Evolutionary conservation across 2,888 invertebrate species (phyloP).

Genomic region (Drosophila anceps): DNA sequence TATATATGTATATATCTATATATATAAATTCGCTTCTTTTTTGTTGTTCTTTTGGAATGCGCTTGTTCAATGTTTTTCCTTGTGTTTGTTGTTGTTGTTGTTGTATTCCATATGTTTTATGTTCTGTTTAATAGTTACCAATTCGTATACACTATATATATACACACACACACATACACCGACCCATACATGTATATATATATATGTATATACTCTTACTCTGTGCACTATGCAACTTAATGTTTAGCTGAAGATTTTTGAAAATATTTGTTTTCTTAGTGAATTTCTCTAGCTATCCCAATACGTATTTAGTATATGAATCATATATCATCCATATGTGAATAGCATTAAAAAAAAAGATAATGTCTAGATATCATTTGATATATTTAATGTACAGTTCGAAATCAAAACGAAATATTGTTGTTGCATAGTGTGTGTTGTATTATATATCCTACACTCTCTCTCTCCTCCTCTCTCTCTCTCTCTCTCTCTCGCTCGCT

Average conservation of each 20-base stretch:
- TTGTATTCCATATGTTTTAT: conserved; percentile 12
- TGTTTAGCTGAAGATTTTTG: neutral
- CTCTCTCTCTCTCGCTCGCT: neutral
- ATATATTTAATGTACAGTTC: neutral
- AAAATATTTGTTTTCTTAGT: neutral
- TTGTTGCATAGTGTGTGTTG: conserved; percentile 19
- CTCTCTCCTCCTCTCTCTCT: neutral
- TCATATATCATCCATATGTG: neutral
- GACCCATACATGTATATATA: neutral
- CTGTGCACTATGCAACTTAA: conserved; percentile 13
- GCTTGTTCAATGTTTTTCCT: conserved; percentile 8
- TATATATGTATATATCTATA: conserved; percentile 2
- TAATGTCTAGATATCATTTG: neutral
- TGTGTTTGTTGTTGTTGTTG: conserved; percentile 1
- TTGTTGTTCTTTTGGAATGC: conserved; percentile 22
- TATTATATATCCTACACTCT: conserved; percentile 6
- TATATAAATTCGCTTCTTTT: neutral
- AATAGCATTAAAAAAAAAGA: neutral
- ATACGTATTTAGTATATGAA: neutral
- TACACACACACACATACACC: conserved; percentile 2
- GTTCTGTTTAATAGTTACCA: conserved; percentile 19
- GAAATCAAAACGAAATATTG: neutral
- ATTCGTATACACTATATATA: conserved; percentile 8
- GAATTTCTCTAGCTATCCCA: neutral
- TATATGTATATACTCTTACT: neutral